Evolutionary conservation across 2,797 vertebrate genomes (phyloP).

Genomic region (Anguilla megastoma): DNA sequence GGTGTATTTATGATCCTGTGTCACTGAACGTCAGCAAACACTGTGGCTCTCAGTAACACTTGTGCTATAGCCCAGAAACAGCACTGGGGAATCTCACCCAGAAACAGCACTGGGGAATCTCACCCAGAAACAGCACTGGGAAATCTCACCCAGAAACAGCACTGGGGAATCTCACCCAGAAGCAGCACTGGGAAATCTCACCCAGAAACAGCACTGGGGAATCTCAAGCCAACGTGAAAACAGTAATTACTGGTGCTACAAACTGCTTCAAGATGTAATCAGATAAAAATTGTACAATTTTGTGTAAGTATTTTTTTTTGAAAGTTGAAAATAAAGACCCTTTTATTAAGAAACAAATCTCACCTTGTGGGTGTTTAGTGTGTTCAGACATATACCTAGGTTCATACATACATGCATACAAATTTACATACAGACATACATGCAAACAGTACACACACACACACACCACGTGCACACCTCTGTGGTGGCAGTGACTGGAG

Average conservation of each 20-base stretch:
- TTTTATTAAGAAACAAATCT: constrained; percentile 21
- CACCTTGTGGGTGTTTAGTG: background rate
- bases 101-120: too few relatives aligned
- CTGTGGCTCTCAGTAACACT: background rate
- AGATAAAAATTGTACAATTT: constrained; percentile 29
- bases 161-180: too few relatives aligned
- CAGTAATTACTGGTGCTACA: background rate
- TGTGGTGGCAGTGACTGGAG: too few relatives aligned
- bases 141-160: too few relatives aligned
- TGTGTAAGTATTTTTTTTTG: constrained; percentile 3
- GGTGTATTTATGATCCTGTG: background rate
- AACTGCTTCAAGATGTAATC: background rate
- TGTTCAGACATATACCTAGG: background rate
- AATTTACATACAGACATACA: too few relatives aligned
- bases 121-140: background rate
- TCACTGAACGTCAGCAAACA: background rate
- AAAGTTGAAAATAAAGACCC: constrained; percentile 24
- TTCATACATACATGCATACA: too few relatives aligned
- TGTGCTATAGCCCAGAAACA: too few relatives aligned
- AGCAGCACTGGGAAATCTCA: background rate
- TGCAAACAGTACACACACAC: too few relatives aligned
- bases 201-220: too few relatives aligned
- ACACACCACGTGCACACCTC: too few relatives aligned
- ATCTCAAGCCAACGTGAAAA: background rate
- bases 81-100: too few relatives aligned